Evolutionary conservation across 2,888 invertebrate species (phyloP), one percentile per base, ranked within the genome.

Genomic region (Acleris sparsana): DNA sequence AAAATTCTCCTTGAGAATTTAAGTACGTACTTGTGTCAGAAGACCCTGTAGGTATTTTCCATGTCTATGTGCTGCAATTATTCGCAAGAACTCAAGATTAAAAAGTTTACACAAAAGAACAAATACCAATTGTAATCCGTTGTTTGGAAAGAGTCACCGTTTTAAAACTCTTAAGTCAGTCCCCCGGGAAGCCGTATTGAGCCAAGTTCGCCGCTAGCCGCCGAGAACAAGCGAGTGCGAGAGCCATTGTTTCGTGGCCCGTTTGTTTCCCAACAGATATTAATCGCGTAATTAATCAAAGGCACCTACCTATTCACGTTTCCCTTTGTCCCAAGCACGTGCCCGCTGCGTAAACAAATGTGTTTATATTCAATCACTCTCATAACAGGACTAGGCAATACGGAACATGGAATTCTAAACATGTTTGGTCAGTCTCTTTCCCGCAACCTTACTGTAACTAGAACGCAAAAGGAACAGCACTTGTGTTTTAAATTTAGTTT

Each of bases 281-380:
- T 60, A 59, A 48, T 46, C 59, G 25, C 7, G 57, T 22, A 60
- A 60, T 60, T 64, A 64, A 59, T 60, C 53, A 16, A 29, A 39
- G 53, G 49, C 48, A 43, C 43, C 53, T 44, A 43, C 43, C 53
- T 44, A 49, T 62, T 55, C 55, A 60, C 59, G 64, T 55, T 59
- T 49, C 53, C 46, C 60, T 55, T 64, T 64, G 64, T 64, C 63
- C 53, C n/a, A 16, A 29, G 51, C 65, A 61, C 65, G 65, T 66
- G 65, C 51, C 33, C 20, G 56, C 18, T 48, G 33, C 52, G 60
- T 61, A 66, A 61, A 66, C 65, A 66, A 56, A 66, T 66, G 61
- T 61, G 65, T 64, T 63, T 58, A 64, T 59, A 59, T 64, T 49
- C 59, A 55, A 59, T 63, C 63, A 56, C 60, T 64, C 64, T 64